These are phyloP conservation scores for Dinomys branickii DNA, from an alignment of 2,113 vertebrate genomes.

Conservation along the genomic window DNA sequence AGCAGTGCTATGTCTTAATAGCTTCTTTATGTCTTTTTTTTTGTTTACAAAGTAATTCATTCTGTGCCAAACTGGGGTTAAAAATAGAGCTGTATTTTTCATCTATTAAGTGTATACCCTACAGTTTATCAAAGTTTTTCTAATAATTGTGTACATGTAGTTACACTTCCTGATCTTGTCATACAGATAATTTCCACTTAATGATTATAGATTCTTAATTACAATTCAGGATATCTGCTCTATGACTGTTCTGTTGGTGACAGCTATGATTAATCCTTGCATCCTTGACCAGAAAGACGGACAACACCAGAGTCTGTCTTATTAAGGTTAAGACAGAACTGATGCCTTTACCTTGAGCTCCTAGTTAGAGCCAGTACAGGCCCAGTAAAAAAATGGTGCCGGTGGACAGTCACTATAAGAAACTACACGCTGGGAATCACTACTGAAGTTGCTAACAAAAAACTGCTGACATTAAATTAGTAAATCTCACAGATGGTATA, in stretches of 20 bases:
- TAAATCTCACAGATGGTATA: not conserved
- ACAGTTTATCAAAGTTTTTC: not conserved
- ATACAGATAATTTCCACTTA: not conserved
- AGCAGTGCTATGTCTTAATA: not conserved
- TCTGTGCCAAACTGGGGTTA: not conserved
- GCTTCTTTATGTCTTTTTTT: not conserved
- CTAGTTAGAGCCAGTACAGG: not conserved
- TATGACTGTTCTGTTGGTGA: not conserved
- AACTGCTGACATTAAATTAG: not conserved
- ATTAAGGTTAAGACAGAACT: not conserved
- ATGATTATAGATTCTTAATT: not conserved
- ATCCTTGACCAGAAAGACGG: not conserved
- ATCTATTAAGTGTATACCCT: not conserved
- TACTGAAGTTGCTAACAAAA: not conserved
- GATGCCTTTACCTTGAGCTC: not conserved
- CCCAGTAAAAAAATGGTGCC: not conserved
- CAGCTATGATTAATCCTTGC: not conserved
- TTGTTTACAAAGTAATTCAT: constrained; percentile 2
- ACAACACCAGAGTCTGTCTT: not conserved
- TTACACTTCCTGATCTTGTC: not conserved
- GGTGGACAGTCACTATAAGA: not conserved
- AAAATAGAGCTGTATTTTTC: not conserved
- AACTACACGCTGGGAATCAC: not conserved
- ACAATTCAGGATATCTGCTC: not conserved
- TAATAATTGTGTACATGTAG: not conserved